These are phyloP conservation scores for Sphyrna mokarran DNA, from an alignment of 2,113 vertebrate genomes.

Conservation along the genomic window DNA sequence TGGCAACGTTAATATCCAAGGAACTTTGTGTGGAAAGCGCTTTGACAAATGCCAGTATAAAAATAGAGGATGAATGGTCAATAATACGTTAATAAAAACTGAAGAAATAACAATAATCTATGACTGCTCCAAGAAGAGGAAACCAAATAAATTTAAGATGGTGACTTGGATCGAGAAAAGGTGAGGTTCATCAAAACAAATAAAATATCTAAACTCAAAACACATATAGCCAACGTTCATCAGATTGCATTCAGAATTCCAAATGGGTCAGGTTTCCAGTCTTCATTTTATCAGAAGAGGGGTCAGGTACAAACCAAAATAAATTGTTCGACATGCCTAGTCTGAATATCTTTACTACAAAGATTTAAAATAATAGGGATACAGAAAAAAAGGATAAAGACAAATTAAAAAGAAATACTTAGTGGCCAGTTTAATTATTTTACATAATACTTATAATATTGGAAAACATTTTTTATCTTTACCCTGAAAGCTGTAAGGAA, in stretches of 20 bases:
- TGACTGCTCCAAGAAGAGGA: neutral
- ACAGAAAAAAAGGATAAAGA: neutral
- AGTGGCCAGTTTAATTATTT: neutral
- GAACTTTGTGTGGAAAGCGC: neutral
- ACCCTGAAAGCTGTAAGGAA: constrained; percentile 89
- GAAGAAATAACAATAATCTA: neutral
- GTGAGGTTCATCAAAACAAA: neutral
- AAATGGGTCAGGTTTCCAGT: neutral
- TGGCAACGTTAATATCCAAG: neutral
- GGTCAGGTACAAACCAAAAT: neutral
- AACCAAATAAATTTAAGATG: neutral
- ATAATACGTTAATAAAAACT: neutral
- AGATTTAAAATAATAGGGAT: neutral
- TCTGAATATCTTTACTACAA: neutral
- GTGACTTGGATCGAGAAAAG: neutral
- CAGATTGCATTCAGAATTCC: neutral
- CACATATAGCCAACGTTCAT: neutral
- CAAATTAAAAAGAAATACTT: neutral
- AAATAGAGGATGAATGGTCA: neutral
- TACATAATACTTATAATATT: neutral
- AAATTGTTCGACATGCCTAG: neutral
- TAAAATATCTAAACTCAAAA: neutral
- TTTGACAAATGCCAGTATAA: neutral
- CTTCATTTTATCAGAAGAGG: neutral
- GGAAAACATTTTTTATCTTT: neutral